Percentiles rank a stretch among this genome's conserved stretches.
phyloP scores from a whole-genome alignment of 2,797 vertebrate genomes.

The Lophotriccus pileatus region DNA sequence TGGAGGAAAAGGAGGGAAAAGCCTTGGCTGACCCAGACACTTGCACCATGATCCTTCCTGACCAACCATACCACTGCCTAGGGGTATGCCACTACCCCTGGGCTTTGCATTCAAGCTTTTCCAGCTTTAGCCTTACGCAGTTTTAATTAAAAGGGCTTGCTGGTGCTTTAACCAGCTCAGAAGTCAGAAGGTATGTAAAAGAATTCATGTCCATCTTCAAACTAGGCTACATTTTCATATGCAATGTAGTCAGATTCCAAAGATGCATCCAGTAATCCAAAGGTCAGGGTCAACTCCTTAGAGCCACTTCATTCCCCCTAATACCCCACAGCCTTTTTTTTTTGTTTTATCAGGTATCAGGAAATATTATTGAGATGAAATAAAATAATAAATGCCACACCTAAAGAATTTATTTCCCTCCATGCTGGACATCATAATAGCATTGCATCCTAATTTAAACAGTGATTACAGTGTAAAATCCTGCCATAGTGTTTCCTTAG shows the following conservation, averaged over 20 bases:
- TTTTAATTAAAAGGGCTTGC: conserved; percentile 7
- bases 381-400: not conserved
- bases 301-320: not conserved
- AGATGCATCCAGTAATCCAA: not conserved
- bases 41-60: not conserved
- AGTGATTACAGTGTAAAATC: not conserved
- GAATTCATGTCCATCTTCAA: not conserved
- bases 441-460: not conserved
- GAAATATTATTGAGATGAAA: not conserved
- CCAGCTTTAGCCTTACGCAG: not conserved
- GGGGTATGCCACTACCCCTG: not conserved
- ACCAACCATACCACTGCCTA: not conserved
- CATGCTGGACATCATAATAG: not conserved
- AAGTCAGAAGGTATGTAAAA: not conserved
- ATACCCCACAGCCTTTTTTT: not conserved
- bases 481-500: not conserved
- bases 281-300: not conserved
- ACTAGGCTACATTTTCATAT: not conserved
- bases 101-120: not conserved
- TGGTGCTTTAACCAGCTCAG: not conserved
- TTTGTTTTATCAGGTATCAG: not conserved
- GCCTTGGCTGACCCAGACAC: not conserved
- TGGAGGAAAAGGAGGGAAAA: not conserved
- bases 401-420: not conserved
- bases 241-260: not conserved